Evolutionary conservation across 2,113 vertebrate species (phyloP).

Genomic region (Conger conger): DNA sequence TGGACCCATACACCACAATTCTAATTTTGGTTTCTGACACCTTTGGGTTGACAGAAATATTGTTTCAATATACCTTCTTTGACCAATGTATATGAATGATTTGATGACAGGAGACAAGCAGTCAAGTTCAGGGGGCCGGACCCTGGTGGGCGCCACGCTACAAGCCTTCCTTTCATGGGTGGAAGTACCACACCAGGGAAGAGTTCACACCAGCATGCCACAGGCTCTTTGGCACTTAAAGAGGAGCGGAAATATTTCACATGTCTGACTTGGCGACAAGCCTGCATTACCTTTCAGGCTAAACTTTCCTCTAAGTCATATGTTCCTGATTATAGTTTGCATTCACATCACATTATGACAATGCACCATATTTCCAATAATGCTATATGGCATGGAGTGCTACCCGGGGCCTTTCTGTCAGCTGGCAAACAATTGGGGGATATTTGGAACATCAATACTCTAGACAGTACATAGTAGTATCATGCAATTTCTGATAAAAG

Average conservation of each 20-base stretch:
- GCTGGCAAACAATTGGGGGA: neutral
- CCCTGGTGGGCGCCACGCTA: conserved; percentile 8
- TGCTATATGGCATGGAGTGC: neutral
- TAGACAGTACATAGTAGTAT: too few relatives aligned
- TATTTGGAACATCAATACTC: neutral
- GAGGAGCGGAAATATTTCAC: conserved; percentile 60
- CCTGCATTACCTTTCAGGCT: conserved; percentile 41
- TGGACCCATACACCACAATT: too few relatives aligned
- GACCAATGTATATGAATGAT: conserved; percentile 5
- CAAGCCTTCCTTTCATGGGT: conserved; percentile 31
- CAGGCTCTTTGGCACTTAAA: conserved; percentile 45
- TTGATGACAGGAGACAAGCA: conserved; percentile 19
- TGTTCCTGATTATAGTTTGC: conserved; percentile 23
- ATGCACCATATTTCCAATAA: neutral
- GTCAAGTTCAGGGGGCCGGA: conserved; percentile 10
- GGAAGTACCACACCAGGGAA: conserved; percentile 27
- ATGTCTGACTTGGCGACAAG: conserved; percentile 52
- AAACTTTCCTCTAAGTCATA: conserved; percentile 20
- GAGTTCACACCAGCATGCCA: conserved; percentile 53
- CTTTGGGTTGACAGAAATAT: too few relatives aligned
- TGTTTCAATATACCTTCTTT: too few relatives aligned
- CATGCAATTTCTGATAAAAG: too few relatives aligned
- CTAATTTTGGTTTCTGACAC: too few relatives aligned
- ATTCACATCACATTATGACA: conserved; percentile 1
- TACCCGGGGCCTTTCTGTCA: neutral